These are phyloP conservation scores for Apamea sordens DNA, from an alignment of 2,888 invertebrate species.

Conservation along the genomic window DNA sequence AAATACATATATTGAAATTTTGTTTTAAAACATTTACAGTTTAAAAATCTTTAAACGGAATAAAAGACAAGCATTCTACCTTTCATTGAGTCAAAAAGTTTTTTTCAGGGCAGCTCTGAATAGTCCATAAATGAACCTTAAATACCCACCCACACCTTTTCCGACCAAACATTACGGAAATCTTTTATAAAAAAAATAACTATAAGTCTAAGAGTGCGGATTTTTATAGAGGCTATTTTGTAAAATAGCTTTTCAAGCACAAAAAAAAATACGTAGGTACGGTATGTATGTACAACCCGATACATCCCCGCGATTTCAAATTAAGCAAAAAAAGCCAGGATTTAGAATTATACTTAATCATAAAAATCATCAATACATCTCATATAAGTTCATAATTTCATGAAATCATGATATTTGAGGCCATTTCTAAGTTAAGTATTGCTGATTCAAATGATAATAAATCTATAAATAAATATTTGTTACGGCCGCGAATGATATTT, in stretches of 20 bases:
- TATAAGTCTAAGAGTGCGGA: not conserved
- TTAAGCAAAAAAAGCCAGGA: not conserved
- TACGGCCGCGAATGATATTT: not conserved
- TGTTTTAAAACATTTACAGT: not conserved
- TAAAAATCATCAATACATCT: too few relatives aligned
- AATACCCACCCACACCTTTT: not conserved
- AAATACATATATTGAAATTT: not conserved
- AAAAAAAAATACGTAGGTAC: not conserved
- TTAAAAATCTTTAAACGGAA: not conserved
- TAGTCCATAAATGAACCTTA: not conserved
- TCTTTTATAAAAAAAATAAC: not conserved
- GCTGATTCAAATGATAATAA: not conserved
- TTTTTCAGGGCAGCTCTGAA: not conserved
- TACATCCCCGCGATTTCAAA: not conserved
- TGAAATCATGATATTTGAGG: too few relatives aligned
- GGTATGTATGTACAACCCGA: not conserved
- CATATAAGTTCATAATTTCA: too few relatives aligned
- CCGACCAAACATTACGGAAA: not conserved
- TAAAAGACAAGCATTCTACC: not conserved
- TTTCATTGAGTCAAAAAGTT: not conserved
- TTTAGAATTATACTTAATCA: too few relatives aligned
- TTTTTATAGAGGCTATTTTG: not conserved
- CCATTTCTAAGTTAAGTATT: too few relatives aligned
- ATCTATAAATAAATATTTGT: too few relatives aligned
- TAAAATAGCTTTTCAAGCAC: not conserved